A percentile compares a stretch with the other conserved stretches of the same genome.
Conservation (phyloP, 2,113 vertebrate genomes). For the Coptodon bakossiorum region DNA sequence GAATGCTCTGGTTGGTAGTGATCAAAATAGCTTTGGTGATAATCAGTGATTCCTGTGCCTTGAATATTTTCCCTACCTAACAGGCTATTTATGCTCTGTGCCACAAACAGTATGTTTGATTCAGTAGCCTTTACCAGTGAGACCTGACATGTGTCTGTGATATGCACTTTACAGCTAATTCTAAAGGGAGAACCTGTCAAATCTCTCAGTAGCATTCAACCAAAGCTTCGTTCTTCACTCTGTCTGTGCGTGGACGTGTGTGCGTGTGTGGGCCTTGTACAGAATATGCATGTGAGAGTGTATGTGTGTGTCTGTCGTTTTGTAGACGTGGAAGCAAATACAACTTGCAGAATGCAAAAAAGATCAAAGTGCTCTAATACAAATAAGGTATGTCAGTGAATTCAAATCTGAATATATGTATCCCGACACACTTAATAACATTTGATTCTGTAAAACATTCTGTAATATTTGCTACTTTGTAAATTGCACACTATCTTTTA, state of each 20-base stretch:
- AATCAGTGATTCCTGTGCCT: constrained; percentile 40
- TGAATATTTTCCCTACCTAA: constrained; percentile 37
- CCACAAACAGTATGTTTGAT: constrained; percentile 59
- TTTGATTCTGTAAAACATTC: constrained; percentile 18
- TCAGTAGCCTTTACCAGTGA: constrained; percentile 67
- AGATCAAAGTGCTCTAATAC: constrained; percentile 23
- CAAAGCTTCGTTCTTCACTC: constrained; percentile 70
- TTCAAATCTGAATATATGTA: background rate
- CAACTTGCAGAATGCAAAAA: constrained; percentile 32
- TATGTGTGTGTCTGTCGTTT: background rate
- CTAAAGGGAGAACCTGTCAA: constrained; percentile 48
- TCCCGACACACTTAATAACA: background rate
- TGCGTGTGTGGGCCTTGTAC: background rate
- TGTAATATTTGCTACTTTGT: constrained; percentile 15
- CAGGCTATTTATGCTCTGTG: constrained; percentile 28
- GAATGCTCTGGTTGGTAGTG: constrained; percentile 11
- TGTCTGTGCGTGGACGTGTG: constrained; percentile 11
- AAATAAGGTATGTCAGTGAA: background rate
- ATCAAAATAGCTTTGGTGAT: constrained; percentile 42
- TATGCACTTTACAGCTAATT: constrained; percentile 78
- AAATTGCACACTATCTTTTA: constrained; percentile 31
- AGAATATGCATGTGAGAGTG: constrained; percentile 1
- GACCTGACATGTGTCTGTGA: constrained; percentile 68
- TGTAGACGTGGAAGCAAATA: constrained; percentile 30
- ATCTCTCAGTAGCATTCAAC: constrained; percentile 75